A percentile compares a stretch with the other conserved stretches of the same genome.
These are phyloP conservation scores for Ditylenchus weischeri DNA, from an alignment of 2,888 invertebrate genomes.

Conservation along the genomic window DNA sequence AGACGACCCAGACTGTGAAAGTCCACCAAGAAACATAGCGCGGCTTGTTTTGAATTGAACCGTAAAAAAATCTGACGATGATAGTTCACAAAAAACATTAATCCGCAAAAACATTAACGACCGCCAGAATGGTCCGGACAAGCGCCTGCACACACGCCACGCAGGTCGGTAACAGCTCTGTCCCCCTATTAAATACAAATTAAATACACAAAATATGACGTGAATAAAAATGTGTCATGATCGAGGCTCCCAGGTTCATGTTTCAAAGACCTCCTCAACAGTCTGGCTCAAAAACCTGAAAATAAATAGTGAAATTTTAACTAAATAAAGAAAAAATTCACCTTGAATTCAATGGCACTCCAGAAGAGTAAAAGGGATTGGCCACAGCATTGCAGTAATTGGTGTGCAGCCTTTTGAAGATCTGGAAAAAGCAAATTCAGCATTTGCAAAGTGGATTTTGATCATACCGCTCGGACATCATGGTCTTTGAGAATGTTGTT, in stretches of 20 bases:
- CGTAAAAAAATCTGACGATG: no score
- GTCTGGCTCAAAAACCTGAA: slow-evolving; percentile 13
- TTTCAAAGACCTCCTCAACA: slow-evolving; percentile 2
- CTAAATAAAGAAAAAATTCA: slow-evolving; percentile 5
- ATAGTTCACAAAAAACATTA: no score
- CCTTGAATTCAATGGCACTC: slow-evolving; percentile 23
- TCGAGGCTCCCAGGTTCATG: not conserved
- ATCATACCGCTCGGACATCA: slow-evolving; percentile 39
- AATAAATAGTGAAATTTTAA: not conserved
- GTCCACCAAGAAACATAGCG: no score
- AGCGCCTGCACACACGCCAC: no score
- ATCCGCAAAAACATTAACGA: no score
- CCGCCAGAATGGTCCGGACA: no score
- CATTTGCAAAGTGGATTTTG: not conserved
- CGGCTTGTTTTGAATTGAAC: no score
- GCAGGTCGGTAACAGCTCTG: no score
- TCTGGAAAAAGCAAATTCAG: slow-evolving; percentile 60
- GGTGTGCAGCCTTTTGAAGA: slow-evolving; percentile 83
- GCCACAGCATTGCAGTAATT: slow-evolving; percentile 90
- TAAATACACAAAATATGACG: no score
- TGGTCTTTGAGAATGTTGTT: slow-evolving; percentile 48
- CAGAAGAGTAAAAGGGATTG: slow-evolving; percentile 79
- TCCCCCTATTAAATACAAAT: no score
- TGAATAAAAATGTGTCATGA: no score
- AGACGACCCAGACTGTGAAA: no score